Conservation (phyloP, 2,888 invertebrate genomes). For the Epinotia demarniana region DNA sequence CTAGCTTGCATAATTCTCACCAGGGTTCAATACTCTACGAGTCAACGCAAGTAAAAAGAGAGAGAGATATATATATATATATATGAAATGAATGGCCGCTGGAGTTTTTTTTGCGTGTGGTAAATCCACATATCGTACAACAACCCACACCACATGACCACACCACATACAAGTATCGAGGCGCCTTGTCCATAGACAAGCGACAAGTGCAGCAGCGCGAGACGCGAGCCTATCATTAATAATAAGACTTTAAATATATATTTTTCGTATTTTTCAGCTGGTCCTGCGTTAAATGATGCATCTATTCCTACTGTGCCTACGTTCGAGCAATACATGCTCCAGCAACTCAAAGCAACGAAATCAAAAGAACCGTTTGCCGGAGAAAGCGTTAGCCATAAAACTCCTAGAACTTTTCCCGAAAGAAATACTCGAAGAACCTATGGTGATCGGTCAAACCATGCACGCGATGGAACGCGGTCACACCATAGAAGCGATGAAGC, state of each 20-base stretch:
- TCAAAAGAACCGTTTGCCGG: neutral
- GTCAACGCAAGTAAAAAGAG: no score
- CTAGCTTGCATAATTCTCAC: no score
- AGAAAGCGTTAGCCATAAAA: neutral
- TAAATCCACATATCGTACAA: no score
- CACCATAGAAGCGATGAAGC: neutral
- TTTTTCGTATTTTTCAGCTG: neutral
- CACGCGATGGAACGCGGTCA: neutral
- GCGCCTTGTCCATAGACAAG: no score
- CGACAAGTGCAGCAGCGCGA: no score
- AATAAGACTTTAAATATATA: neutral
- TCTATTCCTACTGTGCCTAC: constrained; percentile 10
- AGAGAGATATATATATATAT: no score
- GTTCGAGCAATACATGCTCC: constrained; percentile 12
- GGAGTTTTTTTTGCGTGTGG: no score
- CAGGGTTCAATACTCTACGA: no score
- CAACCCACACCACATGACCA: no score
- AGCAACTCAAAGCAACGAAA: constrained; percentile 16
- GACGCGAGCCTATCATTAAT: no score
- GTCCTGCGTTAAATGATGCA: neutral
- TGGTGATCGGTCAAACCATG: neutral
- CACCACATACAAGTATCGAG: no score
- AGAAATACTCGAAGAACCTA: neutral
- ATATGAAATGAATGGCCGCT: no score
- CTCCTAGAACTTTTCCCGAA: neutral